Evolutionary conservation across 2,113 vertebrate species (phyloP).

Genomic region (Pontoporia blainvillei): DNA sequence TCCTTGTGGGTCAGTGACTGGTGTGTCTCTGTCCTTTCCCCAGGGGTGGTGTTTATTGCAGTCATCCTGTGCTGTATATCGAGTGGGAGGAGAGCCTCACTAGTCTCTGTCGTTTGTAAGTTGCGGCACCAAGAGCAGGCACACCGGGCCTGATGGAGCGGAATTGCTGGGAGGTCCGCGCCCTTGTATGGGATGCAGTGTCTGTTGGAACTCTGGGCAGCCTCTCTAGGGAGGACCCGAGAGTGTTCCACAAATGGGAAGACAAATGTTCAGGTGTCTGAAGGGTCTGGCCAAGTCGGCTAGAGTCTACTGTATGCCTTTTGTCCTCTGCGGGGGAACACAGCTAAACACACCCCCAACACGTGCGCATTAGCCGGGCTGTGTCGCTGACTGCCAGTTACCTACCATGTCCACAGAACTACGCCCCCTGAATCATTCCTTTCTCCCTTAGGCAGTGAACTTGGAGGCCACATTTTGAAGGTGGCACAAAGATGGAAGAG

Average conservation of each 20-base stretch:
- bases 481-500: neutral
- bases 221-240: accelerated
- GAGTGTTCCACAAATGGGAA: accelerated
- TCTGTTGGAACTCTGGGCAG: neutral
- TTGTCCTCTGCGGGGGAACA: accelerated
- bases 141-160: neutral
- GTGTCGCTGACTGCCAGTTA: neutral
- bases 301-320: accelerated
- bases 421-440: accelerated
- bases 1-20: too few relatives aligned
- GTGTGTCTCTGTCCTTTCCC: neutral
- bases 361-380: neutral
- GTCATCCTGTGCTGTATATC: neutral
- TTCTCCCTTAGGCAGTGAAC: neutral
- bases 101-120: too few relatives aligned
- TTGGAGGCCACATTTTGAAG: neutral
- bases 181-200: neutral
- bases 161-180: neutral
- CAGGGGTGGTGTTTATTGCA: neutral
- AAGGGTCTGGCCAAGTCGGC: neutral
- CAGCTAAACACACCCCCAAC: neutral
- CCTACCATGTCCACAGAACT: neutral
- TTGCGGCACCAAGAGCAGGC: too few relatives aligned
- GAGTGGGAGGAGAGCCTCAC: neutral
- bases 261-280: neutral